Evolutionary conservation across 2,888 invertebrate species (phyloP), one percentile per base, ranked within the genome.

Genomic region (Sarcophaga caerulescens): DNA sequence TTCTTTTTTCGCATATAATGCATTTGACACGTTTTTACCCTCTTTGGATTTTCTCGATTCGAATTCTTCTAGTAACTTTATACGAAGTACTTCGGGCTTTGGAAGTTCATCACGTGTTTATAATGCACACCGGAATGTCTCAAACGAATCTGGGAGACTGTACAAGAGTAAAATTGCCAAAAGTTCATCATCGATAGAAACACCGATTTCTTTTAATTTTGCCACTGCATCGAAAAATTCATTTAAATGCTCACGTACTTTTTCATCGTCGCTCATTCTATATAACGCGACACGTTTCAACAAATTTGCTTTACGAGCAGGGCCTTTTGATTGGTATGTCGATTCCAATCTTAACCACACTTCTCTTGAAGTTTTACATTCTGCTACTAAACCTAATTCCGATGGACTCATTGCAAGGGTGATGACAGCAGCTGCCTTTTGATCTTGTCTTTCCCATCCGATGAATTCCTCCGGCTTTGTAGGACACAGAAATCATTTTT

Each of bases 271-370:
- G 19, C 76, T 62, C 92, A 93, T 92, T 52, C 89, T 89, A 11
- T 89, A 90, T 6, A 92, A 77, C 4, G 90, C 89, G 4, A 93
- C 85, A 59, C 90, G 88, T 73, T 93, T 93, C 17, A 93, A 81
- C 5, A 93, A 83, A 4, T 91, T 92, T 0, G 92, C 93, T 81
- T 93, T 93, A 59, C 91, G 85, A 1, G 92, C 92, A 1, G 92
- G 92, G 5, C 92, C 92, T 65, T 89, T 89, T n/a, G 92, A 93
- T 85, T 92, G 89, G 71, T 91, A 92, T 21, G 91, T 91, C 3
- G 68, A 47, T 70, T 92, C 82, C 23, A 93, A 87, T 81, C 90
- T 93, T 4, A 86, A 19, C 93, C 93, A 93, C 23, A 92, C 87
- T 17, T 90, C 90, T 8, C 88, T 89, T 2, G 92, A 89, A 44